Conservation (phyloP, 1,140 invertebrate species). For the Brachionus koreanus region DNA sequence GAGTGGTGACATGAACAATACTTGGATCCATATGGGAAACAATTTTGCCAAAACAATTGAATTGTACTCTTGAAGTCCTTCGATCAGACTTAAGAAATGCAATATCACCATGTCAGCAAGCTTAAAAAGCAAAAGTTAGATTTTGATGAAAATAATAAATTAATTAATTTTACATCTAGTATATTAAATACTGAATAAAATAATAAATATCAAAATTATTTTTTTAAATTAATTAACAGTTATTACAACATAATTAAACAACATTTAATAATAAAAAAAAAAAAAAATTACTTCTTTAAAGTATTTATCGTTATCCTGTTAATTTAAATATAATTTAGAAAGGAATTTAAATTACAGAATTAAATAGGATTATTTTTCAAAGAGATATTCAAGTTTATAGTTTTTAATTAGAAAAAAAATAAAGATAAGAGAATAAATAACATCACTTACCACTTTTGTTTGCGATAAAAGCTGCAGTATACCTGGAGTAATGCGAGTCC, state of each 20-base stretch:
- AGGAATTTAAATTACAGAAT: neutral
- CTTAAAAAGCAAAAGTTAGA: constrained; percentile 60
- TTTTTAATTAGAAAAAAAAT: neutral
- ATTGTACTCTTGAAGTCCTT: constrained; percentile 89
- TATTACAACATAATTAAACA: neutral
- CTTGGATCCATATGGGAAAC: constrained; percentile 71
- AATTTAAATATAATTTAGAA: constrained; percentile 12
- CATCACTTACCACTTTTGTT: constrained; percentile 75
- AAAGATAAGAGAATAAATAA: neutral
- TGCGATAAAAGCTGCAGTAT: constrained; percentile 86
- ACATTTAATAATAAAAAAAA: constrained; percentile 1
- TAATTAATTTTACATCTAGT: constrained; percentile 6
- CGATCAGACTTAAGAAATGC: constrained; percentile 89
- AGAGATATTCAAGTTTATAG: neutral
- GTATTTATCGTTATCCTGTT: constrained; percentile 43
- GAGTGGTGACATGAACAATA: constrained; percentile 80
- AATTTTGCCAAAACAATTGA: constrained; percentile 74
- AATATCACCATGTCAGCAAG: constrained; percentile 94
- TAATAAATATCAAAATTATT: constrained; percentile 43
- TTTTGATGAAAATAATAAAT: constrained; percentile 32
- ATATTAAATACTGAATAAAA: too few species aligned
- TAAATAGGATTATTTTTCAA: neutral
- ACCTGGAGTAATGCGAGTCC: constrained; percentile 92
- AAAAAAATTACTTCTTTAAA: constrained; percentile 36
- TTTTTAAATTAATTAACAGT: neutral